These are phyloP conservation scores for Amphimallon solstitiale DNA, from an alignment of 2,888 invertebrate species.

Conservation along the genomic window DNA sequence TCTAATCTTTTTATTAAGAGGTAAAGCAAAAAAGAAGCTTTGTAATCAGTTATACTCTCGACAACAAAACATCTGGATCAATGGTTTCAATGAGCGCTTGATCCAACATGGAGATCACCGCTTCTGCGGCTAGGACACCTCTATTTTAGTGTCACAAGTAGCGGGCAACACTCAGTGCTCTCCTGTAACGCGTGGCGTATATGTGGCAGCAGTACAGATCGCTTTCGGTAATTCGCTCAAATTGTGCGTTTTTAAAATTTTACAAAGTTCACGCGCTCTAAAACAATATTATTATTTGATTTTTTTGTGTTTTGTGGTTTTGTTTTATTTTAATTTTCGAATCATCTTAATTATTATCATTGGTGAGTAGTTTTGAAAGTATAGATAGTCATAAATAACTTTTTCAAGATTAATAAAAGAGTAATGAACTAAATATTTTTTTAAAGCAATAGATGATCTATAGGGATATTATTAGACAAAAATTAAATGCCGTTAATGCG, in stretches of 20 bases:
- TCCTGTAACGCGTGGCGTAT: slow-evolving; percentile 43
- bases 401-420: not conserved
- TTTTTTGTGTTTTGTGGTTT: slow-evolving; percentile 23
- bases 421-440: no score
- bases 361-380: slow-evolving; percentile 13
- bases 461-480: no score
- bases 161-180: slow-evolving; percentile 44
- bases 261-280: slow-evolving; percentile 21
- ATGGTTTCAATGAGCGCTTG: slow-evolving; percentile 27
- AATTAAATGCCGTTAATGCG: no score
- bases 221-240: slow-evolving; percentile 3
- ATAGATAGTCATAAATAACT: slow-evolving; percentile 15
- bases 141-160: slow-evolving; percentile 9
- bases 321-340: not conserved
- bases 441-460: no score
- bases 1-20: no score
- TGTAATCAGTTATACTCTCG: not conserved
- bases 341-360: slow-evolving; percentile 3
- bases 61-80: slow-evolving; percentile 16
- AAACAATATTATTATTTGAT: not conserved
- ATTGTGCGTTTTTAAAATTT: slow-evolving; percentile 7
- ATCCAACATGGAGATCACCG: slow-evolving; percentile 29
- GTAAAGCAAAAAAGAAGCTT: no score
- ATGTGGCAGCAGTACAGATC: slow-evolving; percentile 18
- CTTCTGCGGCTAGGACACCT: slow-evolving; percentile 27